phyloP scores from a whole-genome alignment of 2,888 invertebrate species.

The Clitarchus hookeri region DNA sequence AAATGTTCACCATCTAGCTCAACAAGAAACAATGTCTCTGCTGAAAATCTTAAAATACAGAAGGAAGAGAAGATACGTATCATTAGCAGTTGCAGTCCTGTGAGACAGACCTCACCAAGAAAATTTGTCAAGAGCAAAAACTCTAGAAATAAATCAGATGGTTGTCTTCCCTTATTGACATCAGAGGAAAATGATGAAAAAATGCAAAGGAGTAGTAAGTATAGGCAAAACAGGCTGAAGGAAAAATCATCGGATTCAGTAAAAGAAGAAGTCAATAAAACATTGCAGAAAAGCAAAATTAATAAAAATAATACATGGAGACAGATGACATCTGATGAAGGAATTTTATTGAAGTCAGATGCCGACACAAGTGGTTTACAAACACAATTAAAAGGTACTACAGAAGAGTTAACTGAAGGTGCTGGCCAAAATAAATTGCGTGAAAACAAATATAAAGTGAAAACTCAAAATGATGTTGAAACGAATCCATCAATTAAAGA shows the following conservation, averaged over 20 bases:
- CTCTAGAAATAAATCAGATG: neutral
- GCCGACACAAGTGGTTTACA: neutral
- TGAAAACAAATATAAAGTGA: neutral
- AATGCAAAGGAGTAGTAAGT: neutral
- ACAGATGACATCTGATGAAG: neutral
- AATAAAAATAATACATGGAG: neutral
- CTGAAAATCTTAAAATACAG: neutral
- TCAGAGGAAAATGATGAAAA: slow-evolving; percentile 2
- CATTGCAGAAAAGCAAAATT: neutral
- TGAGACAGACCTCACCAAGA: neutral
- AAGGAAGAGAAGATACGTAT: neutral
- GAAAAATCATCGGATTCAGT: neutral
- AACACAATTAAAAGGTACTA: neutral
- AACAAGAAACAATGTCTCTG: neutral
- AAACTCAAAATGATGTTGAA: neutral
- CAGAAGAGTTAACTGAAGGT: neutral
- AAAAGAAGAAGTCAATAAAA: neutral
- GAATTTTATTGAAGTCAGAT: neutral
- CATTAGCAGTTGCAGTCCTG: neutral
- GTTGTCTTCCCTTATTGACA: neutral
- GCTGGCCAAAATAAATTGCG: neutral
- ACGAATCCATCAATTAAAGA: neutral
- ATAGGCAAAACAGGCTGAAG: neutral
- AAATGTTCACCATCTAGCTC: neutral
- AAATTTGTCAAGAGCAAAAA: neutral